Percentiles rank a stretch among this genome's conserved stretches.
These are phyloP conservation scores for Heliornis fulica DNA, from an alignment of 2,113 vertebrate species.

Conservation along the genomic window DNA sequence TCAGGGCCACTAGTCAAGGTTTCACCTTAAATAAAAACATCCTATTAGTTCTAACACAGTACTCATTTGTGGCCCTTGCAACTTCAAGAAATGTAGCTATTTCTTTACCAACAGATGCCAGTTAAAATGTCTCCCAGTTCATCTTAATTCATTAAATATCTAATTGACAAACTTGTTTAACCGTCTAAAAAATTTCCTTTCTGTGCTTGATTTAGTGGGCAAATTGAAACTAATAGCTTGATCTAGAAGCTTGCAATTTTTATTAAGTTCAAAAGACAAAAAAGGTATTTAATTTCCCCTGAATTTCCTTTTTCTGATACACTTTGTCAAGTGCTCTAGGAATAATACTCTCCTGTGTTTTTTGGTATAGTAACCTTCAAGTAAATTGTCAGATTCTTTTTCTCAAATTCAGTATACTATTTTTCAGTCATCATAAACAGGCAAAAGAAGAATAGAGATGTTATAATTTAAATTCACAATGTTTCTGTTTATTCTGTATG, in stretches of 20 bases:
- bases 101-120: slow-evolving; percentile 48
- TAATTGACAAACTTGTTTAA: slow-evolving; percentile 68
- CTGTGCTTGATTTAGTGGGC: slow-evolving; percentile 47
- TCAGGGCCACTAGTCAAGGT: not conserved
- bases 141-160: slow-evolving; percentile 70
- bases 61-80: not conserved
- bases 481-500: not conserved
- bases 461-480: not conserved
- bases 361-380: not conserved
- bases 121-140: slow-evolving; percentile 54
- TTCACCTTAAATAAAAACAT: not conserved
- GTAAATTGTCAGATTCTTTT: not conserved
- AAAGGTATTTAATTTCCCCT: slow-evolving; percentile 37
- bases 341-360: not conserved
- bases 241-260: slow-evolving; percentile 47
- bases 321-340: not conserved
- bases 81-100: slow-evolving; percentile 17
- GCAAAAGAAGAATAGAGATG: not conserved
- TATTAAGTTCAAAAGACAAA: slow-evolving; percentile 60
- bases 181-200: slow-evolving; percentile 60
- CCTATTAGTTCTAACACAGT: not conserved
- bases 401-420: not conserved
- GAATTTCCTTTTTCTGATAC: not conserved
- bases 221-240: slow-evolving; percentile 72
- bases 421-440: not conserved